Evolutionary conservation across 2,888 invertebrate species (phyloP).

Genomic region (Tethea ocularis): DNA sequence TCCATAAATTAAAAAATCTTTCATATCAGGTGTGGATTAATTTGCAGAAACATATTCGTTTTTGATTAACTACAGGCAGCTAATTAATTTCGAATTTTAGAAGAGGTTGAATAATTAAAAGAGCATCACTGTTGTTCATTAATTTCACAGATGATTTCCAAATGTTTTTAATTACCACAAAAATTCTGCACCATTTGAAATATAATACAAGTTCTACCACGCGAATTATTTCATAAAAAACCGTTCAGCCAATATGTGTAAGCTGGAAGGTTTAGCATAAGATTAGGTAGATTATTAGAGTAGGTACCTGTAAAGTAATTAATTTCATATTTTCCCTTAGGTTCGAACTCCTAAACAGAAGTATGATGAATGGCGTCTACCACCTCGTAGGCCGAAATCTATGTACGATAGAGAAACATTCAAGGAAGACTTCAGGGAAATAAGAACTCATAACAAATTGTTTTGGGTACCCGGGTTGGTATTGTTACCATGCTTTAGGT

Average conservation of each 20-base stretch:
- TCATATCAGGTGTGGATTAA: background rate
- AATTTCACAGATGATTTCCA: slow-evolving; percentile 1
- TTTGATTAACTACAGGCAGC: background rate
- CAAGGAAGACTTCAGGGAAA: slow-evolving; percentile 65
- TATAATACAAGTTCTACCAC: too few species aligned
- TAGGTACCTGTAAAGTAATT: too few species aligned
- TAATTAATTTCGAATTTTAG: background rate
- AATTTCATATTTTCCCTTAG: slow-evolving; percentile 43
- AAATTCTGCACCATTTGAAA: background rate
- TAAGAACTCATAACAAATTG: slow-evolving; percentile 63
- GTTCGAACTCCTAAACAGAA: slow-evolving; percentile 58
- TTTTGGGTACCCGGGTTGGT: slow-evolving; percentile 68
- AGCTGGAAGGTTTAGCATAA: too few species aligned
- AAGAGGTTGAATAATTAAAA: background rate
- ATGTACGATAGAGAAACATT: slow-evolving; percentile 70
- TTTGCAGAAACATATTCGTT: background rate
- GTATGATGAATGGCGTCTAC: slow-evolving; percentile 53
- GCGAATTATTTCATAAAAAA: too few species aligned
- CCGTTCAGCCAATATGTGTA: too few species aligned
- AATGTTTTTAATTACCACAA: background rate
- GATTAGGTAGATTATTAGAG: too few species aligned
- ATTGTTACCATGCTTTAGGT: too few species aligned
- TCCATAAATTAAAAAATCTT: too few species aligned
- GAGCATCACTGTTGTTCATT: background rate
- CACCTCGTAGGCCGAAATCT: slow-evolving; percentile 53